Percentiles rank a stretch among this genome's conserved stretches.
Evolutionary conservation across 2,113 vertebrate genomes (phyloP).

Genomic region (Tupaia tana): DNA sequence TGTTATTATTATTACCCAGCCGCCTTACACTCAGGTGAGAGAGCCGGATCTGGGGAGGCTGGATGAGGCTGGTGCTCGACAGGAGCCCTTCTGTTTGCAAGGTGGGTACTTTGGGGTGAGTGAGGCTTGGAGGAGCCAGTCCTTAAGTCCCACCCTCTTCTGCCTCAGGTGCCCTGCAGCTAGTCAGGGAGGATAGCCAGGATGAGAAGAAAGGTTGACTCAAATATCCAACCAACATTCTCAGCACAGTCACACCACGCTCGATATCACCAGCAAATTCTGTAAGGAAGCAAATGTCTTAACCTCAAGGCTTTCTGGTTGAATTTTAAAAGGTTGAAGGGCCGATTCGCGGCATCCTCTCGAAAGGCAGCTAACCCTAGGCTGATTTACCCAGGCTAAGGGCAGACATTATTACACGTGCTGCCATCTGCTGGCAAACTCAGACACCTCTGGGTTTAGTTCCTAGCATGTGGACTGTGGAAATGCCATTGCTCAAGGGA

Average conservation of each 20-base stretch:
- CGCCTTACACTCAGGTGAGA: neutral
- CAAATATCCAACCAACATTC: neutral
- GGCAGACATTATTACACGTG: neutral
- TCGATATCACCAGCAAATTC: neutral
- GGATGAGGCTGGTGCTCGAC: neutral
- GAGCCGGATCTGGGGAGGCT: neutral
- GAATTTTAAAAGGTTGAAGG: neutral
- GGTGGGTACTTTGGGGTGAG: neutral
- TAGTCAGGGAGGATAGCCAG: neutral
- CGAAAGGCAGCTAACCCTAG: neutral
- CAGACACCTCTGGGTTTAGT: neutral
- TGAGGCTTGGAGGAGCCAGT: neutral
- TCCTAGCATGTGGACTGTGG: neutral
- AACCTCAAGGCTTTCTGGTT: neutral
- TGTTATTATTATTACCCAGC: neutral
- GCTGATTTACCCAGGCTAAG: neutral
- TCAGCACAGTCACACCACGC: neutral
- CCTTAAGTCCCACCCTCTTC: neutral
- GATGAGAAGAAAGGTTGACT: neutral
- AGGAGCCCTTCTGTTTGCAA: no score
- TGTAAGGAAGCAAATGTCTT: neutral
- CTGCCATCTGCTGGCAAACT: conserved; percentile 57
- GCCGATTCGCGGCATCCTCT: neutral
- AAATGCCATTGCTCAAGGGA: neutral
- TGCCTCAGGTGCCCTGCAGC: neutral